Percentiles rank a stretch among this genome's conserved stretches.
These are phyloP conservation scores for Clistopyga incitator DNA, from an alignment of 2,888 invertebrate species.

Conservation along the genomic window DNA sequence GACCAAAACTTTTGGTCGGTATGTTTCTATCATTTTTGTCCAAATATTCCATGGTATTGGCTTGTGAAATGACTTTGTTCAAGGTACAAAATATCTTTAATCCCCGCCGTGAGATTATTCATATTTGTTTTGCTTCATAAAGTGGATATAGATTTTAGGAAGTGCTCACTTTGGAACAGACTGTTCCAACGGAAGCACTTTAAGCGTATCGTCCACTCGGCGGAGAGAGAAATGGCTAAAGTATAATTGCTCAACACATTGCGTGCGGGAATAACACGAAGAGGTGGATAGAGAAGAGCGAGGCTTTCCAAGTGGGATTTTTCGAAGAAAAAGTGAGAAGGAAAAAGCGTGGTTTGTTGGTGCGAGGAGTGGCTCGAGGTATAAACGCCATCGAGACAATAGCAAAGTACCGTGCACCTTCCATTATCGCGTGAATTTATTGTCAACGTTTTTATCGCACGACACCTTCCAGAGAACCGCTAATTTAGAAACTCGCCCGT, in stretches of 20 bases:
- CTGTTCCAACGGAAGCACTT: background rate
- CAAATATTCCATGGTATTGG: too few species aligned
- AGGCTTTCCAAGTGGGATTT: background rate
- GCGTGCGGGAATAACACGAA: conserved; percentile 2
- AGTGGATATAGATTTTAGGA: too few species aligned
- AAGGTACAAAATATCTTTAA: too few species aligned
- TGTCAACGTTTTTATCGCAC: conserved; percentile 73
- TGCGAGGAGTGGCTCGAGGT: conserved; percentile 4
- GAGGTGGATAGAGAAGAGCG: background rate
- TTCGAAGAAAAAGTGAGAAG: background rate
- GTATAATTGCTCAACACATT: background rate
- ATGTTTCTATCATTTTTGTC: too few species aligned
- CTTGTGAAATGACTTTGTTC: too few species aligned
- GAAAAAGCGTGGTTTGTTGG: conserved; percentile 13
- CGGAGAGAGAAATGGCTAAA: background rate
- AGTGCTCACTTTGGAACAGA: too few species aligned
- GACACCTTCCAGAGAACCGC: conserved; percentile 66
- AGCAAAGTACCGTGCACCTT: conserved; percentile 49
- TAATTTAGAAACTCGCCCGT: conserved; percentile 75
- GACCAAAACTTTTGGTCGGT: too few species aligned
- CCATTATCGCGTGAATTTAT: conserved; percentile 76
- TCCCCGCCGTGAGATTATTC: too few species aligned
- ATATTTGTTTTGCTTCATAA: too few species aligned
- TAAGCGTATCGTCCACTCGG: background rate
- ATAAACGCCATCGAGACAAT: conserved; percentile 12